Evolutionary conservation across 2,113 vertebrate species (phyloP), one percentile per base, ranked within the genome.

Genomic region (Indri indri): DNA sequence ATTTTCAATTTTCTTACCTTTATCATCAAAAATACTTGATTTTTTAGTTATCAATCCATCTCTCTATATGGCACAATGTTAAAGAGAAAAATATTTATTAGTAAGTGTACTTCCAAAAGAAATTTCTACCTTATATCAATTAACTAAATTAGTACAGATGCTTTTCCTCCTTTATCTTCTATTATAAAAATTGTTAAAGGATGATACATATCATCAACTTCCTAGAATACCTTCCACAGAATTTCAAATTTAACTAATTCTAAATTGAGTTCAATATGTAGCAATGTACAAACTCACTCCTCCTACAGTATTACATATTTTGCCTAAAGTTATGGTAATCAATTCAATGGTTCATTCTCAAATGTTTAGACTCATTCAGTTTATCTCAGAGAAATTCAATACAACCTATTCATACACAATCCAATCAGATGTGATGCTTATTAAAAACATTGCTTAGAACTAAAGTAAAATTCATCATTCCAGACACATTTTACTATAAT

Each of bases 1-100:
- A 14, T 66, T 95, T 37, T 95, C 47, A 3, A 85, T 68, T 93
- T 82, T 91, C 97, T 98, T 96, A 98, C 97, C 97, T 98, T 8
- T 95, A 1, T 86, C 63, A 81, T 95, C 88, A 47, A 13, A 27
- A 92, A 0, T 1, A 84, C 52, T 97, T 84, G 83, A 4, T 20
- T 47, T 96, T 89, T 37, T 80, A 84, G 18, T 80, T 23, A 12
- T 3, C 6, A 30, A 4, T 95, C 18, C 94, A 59, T 94, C 82
- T 92, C 40, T 93, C 97, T 98, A 76, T 52, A 95, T 81, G 17
- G 37, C 16, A 85, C 18, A 92, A 92, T 10, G 91, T 79, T 80
- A 86, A 95, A 76, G 54, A 91, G 42, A 94, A 94, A 89, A 85
- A 90, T 1, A 81, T 25, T 50, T 9, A 79, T 97, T 68, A 91